These are phyloP conservation scores for Erebia palarica DNA, from an alignment of 2,888 invertebrate genomes.

Conservation along the genomic window DNA sequence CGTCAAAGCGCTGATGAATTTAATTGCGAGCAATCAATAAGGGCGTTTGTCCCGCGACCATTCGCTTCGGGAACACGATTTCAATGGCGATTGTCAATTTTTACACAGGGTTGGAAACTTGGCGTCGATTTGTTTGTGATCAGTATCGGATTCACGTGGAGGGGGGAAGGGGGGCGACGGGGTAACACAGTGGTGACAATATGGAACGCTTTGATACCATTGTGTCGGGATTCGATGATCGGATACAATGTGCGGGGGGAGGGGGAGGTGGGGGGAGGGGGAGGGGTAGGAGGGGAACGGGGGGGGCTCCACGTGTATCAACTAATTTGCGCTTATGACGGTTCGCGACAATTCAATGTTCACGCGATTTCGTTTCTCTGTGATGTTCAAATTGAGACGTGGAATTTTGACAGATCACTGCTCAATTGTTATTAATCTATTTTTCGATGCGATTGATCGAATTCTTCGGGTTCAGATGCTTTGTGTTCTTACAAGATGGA, in stretches of 20 bases:
- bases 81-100: constrained; percentile 38
- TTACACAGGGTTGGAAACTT: constrained; percentile 20
- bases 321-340: constrained; percentile 14
- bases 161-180: background rate
- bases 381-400: too few species aligned
- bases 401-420: too few species aligned
- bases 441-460: too few species aligned
- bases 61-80: constrained; percentile 52
- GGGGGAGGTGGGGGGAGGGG: background rate
- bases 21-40: constrained; percentile 66
- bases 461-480: too few species aligned
- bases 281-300: background rate
- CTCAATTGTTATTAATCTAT: too few species aligned
- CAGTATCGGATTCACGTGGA: background rate
- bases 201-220: constrained; percentile 19
- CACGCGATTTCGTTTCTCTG: too few species aligned
- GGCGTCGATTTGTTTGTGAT: background rate
- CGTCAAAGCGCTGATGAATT: constrained; percentile 65
- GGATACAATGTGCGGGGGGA: constrained; percentile 9
- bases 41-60: constrained; percentile 57
- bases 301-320: background rate
- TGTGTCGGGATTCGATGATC: constrained; percentile 21
- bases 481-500: too few species aligned
- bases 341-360: background rate
- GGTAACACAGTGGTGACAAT: background rate